A percentile compares a stretch with the other conserved stretches of the same genome.
Conservation (phyloP, 2,797 vertebrate species). For the Onychomys arenicola region DNA sequence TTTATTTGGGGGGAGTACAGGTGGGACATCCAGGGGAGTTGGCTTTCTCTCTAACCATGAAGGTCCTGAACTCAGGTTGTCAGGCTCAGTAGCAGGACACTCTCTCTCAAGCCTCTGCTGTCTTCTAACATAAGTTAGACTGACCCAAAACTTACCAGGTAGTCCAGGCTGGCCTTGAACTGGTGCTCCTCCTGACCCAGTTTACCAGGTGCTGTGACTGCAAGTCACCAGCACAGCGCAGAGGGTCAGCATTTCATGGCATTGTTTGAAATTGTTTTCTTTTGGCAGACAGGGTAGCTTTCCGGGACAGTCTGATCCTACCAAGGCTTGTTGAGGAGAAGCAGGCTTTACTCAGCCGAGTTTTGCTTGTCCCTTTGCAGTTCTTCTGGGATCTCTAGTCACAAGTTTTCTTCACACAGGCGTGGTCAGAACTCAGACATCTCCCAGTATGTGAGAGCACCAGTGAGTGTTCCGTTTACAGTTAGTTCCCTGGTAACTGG, state of each 20-base stretch:
- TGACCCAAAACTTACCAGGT: neutral
- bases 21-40: neutral
- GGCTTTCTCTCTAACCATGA: neutral
- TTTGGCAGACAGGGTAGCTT: neutral
- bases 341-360: neutral
- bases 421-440: neutral
- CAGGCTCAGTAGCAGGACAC: neutral
- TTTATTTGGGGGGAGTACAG: neutral
- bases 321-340: neutral
- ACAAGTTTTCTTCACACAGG: neutral
- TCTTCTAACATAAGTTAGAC: neutral
- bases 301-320: neutral
- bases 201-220: neutral
- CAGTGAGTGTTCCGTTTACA: neutral
- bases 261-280: conserved; percentile 14
- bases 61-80: neutral
- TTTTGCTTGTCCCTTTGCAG: neutral
- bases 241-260: neutral
- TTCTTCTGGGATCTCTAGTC: neutral
- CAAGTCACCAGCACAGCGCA: neutral
- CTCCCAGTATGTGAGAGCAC: neutral
- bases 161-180: neutral
- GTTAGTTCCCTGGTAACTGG: neutral
- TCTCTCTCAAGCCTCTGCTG: neutral
- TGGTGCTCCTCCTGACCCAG: neutral